Base-by-base conservation (phyloP, 2,113 vertebrate genomes). In the Athene noctua region DNA sequence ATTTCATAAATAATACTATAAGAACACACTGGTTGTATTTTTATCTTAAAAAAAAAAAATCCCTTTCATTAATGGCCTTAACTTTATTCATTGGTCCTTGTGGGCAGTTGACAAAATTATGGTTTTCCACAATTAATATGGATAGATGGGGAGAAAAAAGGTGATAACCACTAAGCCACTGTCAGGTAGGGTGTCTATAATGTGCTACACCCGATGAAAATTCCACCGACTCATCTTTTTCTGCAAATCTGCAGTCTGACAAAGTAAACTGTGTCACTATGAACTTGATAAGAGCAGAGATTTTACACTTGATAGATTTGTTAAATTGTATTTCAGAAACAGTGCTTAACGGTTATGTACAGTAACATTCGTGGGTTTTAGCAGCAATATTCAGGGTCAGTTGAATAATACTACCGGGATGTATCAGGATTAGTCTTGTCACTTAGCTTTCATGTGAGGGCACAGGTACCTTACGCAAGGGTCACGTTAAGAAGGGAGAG, bases 281-380 rank as follows among this genome's bases (percentile, higher is more conserved):
- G 70, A 78, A 15, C 55, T 61, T 62, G 63, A 11, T 26, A 46
- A 21, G 44, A 75, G 13, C 9, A 57, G 51, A 2, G 52, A 17
- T 62, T 94, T 71, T 63, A 47, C 17, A n/a, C 12, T 61, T 51
- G 32, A 2, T 27, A 20, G 70, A 3, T 11, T n/a, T 42, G 2
- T 74, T 21, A 23, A 57, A 1, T 32, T 30, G 16, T 11, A 0
- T 49, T 63, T 79, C 23, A 16, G 51, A 10, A 51, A 3, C 9
- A 38, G n/a, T 2, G 1, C 14, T 32, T 18, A 3, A 27, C 84
- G 62, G 51, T 32, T 6, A 0, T 0, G 10, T 10, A 0, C n/a
- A 44, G 68, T 16, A 34, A 6, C 18, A 7, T 13, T 79, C 29
- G 78, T 62, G n/a, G 38, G 66, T 38, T 18, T n/a, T 7, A 11